Evolutionary conservation across 1,140 invertebrate species (phyloP).

Genomic region (Harpegnathos saltator): DNA sequence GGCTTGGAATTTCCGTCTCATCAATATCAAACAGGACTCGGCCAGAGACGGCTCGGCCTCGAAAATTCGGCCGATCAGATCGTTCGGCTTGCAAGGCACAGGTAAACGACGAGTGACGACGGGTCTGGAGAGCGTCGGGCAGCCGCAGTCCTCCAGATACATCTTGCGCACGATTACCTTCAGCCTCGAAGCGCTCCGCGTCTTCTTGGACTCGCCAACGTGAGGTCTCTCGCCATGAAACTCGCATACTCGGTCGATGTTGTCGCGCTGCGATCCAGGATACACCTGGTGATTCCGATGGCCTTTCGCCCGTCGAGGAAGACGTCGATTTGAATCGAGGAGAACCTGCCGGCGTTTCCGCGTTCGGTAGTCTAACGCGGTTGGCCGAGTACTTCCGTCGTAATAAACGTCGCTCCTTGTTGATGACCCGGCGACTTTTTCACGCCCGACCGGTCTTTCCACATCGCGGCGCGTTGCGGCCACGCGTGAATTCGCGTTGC

Average conservation of each 20-base stretch:
- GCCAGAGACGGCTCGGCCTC: conserved; percentile 61
- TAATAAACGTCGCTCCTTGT: neutral
- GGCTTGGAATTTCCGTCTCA: conserved; percentile 64
- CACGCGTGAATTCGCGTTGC: neutral
- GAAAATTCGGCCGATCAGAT: conserved; percentile 63
- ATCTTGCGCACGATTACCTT: conserved; percentile 44
- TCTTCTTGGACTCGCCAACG: neutral
- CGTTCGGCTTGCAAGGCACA: conserved; percentile 70
- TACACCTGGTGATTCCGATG: conserved; percentile 26
- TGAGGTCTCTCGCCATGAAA: neutral
- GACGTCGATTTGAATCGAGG: conserved; percentile 49
- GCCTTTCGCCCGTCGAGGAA: conserved; percentile 36
- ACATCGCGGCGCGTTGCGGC: neutral
- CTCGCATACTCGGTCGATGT: neutral
- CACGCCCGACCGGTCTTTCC: neutral
- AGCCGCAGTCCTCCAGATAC: neutral
- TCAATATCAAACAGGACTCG: conserved; percentile 49
- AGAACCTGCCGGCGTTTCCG: neutral
- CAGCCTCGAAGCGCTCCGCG: conserved; percentile 1
- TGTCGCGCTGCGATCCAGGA: neutral
- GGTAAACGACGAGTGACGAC: conserved; percentile 32
- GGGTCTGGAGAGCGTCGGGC: neutral
- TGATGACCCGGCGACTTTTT: neutral
- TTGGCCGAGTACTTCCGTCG: neutral
- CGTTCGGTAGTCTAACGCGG: neutral